Evolutionary conservation across 2,113 vertebrate genomes (phyloP), one percentile per base, ranked within the genome.

Genomic region (Dinomys branickii): DNA sequence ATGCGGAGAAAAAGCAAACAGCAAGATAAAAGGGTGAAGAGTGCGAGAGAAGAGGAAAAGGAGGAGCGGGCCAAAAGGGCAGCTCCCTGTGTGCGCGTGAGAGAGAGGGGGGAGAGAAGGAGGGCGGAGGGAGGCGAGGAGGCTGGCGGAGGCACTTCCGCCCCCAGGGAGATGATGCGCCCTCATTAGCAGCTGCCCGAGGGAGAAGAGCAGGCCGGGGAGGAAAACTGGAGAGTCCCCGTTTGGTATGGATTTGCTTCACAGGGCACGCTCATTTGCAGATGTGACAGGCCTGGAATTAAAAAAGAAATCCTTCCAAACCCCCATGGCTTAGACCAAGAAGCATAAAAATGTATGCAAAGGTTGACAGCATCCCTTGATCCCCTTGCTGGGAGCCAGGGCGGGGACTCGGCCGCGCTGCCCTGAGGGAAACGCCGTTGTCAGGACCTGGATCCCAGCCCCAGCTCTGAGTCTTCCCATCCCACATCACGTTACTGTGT

Each of bases 391-490:
- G 44, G 50, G 91, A 92, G 65, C 58, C 30, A 0, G 3, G 80
- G 59, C n/a, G 85, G 91, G 94, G 90, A 95, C 86, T 82, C 95
- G 41, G 56, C 95, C 86, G 61, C 85, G 93, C 35, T 50, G 95
- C 85, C 35, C 90, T 84, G 61, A 2, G 14, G 73, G 54, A 75
- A 75, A 59, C 65, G 56, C 65, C 65, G 85, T 85, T 65, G 14
- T n/a, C 63, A 95, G 85, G 22, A 81, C 90, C 47, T 94, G 77
- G 95, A 96, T 89, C 59, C n/a, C 38, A 50, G 56, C 65, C 75
- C 85, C 95, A 63, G 73, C 90, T 95, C 81, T 50, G 91, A 41
- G 44, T 75, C 95, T 87, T 87, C 93, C 80, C 93, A 90, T 47
- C 95, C 47, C 59, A 88, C 75, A 44, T 52, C 83, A 52, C 0